phyloP scores from a whole-genome alignment of 2,113 vertebrate genomes.

The Callipepla californica region DNA sequence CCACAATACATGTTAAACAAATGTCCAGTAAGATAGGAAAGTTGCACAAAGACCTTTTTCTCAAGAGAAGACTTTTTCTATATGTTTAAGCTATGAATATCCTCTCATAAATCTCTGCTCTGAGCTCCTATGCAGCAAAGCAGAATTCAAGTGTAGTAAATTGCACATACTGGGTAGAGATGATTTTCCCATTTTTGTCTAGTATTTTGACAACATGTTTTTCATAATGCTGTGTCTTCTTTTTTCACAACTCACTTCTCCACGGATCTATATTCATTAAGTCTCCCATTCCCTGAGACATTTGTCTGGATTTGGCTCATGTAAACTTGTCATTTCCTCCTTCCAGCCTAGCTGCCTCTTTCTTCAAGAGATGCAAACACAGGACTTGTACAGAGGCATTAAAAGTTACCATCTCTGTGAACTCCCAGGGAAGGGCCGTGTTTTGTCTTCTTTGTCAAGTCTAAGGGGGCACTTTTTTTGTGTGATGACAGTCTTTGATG shows the following conservation, averaged over 20 bases:
- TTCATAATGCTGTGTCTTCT: not conserved
- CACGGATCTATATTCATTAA: not conserved
- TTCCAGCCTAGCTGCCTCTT: not conserved
- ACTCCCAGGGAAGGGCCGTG: rapidly evolving
- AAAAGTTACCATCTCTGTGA: not conserved
- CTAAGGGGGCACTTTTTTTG: not conserved
- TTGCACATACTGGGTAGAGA: not conserved
- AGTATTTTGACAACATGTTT: not conserved
- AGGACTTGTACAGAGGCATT: not conserved
- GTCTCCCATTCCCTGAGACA: not conserved
- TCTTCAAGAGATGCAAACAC: not conserved
- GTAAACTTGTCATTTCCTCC: not conserved
- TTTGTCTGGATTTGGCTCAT: not conserved
- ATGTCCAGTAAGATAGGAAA: not conserved
- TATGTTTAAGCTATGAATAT: not conserved
- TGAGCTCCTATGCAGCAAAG: not conserved
- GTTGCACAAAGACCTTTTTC: not conserved
- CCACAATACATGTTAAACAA: not conserved
- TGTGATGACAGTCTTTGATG: not conserved
- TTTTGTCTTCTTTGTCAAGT: not conserved
- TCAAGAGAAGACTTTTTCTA: not conserved
- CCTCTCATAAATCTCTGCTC: not conserved
- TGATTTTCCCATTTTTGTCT: not conserved
- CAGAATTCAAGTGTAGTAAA: not conserved
- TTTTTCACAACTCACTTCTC: not conserved